phyloP scores from a whole-genome alignment of 2,888 invertebrate genomes.

The Ramazzottius varieornatus region DNA sequence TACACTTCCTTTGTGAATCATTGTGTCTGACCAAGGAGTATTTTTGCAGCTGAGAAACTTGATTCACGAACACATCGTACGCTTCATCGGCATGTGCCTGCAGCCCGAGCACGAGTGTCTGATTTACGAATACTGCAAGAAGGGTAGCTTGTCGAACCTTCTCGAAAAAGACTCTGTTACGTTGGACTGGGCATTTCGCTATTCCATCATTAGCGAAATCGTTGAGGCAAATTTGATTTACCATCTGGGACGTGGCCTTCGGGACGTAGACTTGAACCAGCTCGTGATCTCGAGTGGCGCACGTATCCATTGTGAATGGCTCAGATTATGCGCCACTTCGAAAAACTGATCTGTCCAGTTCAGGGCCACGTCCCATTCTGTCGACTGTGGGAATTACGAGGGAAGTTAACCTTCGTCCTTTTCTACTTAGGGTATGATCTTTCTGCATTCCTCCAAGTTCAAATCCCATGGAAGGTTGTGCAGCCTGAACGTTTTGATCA shows the following conservation, averaged over 20 bases:
- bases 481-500: not conserved
- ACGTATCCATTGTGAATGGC: too few relatives aligned
- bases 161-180: conserved; percentile 13
- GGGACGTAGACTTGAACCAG: too few relatives aligned
- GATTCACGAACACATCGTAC: not conserved
- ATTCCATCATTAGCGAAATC: conserved; percentile 15
- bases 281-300: too few relatives aligned
- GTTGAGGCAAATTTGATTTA: conserved; percentile 14
- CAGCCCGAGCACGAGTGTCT: not conserved
- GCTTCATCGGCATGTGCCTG: not conserved
- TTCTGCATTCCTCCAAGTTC: not conserved
- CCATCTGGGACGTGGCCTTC: too few relatives aligned
- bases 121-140: not conserved
- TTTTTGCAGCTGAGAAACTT: not conserved
- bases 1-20: too few relatives aligned
- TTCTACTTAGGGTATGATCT: not conserved
- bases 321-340: too few relatives aligned
- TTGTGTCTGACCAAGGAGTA: too few relatives aligned
- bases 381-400: too few relatives aligned
- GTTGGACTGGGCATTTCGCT: conserved; percentile 14
- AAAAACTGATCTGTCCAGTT: too few relatives aligned
- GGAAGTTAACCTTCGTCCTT: too few relatives aligned
- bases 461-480: not conserved
- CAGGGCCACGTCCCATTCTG: too few relatives aligned
- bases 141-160: conserved; percentile 11